Percentiles rank a stretch among this genome's conserved stretches.
Evolutionary conservation across 2,113 vertebrate species (phyloP).

Genomic region (Myotis yumanensis): DNA sequence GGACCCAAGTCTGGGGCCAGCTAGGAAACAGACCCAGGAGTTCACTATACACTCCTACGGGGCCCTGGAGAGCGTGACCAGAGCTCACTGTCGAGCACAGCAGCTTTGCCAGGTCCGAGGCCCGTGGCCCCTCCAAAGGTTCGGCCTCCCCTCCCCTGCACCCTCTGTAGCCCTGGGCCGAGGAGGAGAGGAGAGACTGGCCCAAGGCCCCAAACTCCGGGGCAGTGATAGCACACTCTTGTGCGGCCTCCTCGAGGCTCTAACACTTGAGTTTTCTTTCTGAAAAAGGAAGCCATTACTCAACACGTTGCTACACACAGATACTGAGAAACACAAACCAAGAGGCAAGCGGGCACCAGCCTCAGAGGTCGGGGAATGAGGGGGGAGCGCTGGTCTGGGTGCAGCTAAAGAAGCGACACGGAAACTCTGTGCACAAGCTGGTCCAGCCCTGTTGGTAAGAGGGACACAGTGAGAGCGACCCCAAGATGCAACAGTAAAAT

Average conservation of each 20-base stretch:
- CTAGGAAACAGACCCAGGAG: neutral
- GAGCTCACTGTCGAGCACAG: neutral
- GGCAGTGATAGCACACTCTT: neutral
- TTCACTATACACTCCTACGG: neutral
- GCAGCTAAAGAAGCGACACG: neutral
- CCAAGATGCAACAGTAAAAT: neutral
- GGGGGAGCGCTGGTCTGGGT: neutral
- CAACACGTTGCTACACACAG: constrained; percentile 70
- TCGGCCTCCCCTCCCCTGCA: neutral
- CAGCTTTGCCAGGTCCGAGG: no score
- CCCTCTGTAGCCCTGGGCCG: neutral
- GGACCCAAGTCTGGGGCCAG: neutral
- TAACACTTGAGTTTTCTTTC: constrained; percentile 28
- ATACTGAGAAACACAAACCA: constrained; percentile 62
- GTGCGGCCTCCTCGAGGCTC: neutral
- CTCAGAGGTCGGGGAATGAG: neutral
- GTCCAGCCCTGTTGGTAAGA: neutral
- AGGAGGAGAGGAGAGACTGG: neutral
- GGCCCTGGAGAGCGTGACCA: neutral
- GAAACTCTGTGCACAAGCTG: no score
- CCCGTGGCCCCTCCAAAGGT: neutral
- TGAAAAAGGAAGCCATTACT: constrained; percentile 74
- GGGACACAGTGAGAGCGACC: neutral
- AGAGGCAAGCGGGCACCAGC: neutral
- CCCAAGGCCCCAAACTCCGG: neutral